Conservation (phyloP, 2,797 vertebrate species). For the Uromys caudimaculatus region DNA sequence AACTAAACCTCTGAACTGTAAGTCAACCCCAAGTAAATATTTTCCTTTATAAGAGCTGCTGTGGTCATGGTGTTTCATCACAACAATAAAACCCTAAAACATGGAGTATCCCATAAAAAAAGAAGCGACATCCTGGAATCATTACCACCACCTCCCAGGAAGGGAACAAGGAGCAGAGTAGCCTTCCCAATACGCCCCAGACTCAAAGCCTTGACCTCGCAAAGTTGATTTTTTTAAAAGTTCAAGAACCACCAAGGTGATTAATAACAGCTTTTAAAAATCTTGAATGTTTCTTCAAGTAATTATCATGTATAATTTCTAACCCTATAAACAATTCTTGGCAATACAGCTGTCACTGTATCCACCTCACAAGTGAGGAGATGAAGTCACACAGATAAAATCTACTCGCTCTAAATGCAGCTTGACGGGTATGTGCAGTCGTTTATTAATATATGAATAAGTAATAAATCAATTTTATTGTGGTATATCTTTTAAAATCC, state of each 20-base stretch:
- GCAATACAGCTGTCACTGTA: background rate
- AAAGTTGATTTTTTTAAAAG: background rate
- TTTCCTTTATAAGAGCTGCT: background rate
- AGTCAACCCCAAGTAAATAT: background rate
- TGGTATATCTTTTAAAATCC: background rate
- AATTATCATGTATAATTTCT: background rate
- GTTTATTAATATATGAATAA: background rate
- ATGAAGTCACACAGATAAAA: background rate
- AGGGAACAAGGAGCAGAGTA: background rate
- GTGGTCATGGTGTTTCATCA: background rate
- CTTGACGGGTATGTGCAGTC: background rate
- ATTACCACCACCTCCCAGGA: conserved; percentile 22
- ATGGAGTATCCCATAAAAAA: background rate
- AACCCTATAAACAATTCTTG: background rate
- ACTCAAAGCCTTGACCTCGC: background rate
- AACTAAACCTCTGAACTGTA: background rate
- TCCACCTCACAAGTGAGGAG: background rate
- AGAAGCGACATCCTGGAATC: conserved; percentile 35
- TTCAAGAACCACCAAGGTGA: background rate
- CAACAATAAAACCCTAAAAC: background rate
- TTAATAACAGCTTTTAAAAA: background rate
- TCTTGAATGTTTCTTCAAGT: background rate
- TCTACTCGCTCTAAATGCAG: background rate
- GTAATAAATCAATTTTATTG: background rate
- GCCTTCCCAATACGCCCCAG: background rate